Base-by-base conservation (phyloP, 1,140 invertebrate genomes). In the Bombyx mandarina region DNA sequence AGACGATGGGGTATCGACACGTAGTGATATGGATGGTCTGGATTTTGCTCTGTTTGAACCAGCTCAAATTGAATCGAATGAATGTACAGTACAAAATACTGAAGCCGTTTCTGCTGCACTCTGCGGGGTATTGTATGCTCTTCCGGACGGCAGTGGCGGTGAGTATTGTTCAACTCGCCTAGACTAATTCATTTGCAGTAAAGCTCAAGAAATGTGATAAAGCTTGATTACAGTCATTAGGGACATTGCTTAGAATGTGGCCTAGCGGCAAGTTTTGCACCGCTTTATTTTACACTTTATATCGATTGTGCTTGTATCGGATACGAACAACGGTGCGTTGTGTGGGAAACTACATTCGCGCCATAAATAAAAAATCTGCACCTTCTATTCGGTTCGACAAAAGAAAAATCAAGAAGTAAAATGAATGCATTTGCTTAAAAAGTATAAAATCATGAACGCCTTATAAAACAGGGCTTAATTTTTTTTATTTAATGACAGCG, bases 31-130 rank as follows among this genome's bases (percentile, higher is more conserved):
- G 90, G 91, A 92, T 61, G 91, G 91, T 65, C 85, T 93, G 69
- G 91, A 93, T 82, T 86, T 92, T 65, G 88, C 91, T 43, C 82
- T 93, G 50, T 93, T 93, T 80, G 92, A 93, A 73, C 92, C 91
- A 48, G 88, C 86, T 3, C 75, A 78, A 61, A 66, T 72, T 12
- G 89, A 89, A 57, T 76, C 73, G 56, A 89, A 89, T 63, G 69
- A 77, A 58, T 71, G 63, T 54, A 67, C 57, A 42, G 64, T 61
- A 53, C 63, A 68, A 47, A 52, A 60, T 52, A 56, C 60, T 9
- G 69, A 69, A 81, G 77, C 79, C 75, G 79, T 75, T 63, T 61
- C 73, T 7, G 63, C 67, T 18, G 55, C 79, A 10, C 63, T 89
- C 53, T 80, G 80, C 67, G 82, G 82, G 51, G 63, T 88, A 64